Conservation (phyloP, 35 echinoderm and acorn worm species). For the Antedon bifida region DNA sequence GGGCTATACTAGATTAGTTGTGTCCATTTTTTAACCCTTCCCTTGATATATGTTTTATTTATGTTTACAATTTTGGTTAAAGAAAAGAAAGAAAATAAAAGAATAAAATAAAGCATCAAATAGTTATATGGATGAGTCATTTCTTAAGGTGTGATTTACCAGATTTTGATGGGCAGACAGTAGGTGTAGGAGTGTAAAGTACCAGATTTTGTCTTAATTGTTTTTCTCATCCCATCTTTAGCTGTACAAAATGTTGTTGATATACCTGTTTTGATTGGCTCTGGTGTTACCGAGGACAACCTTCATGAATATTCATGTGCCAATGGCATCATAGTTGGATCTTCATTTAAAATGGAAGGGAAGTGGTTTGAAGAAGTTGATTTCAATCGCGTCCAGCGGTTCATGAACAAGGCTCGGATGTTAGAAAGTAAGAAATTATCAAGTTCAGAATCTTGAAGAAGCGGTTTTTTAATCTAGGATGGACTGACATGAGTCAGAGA, state of each 20-base stretch:
- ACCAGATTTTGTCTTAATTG: constrained; percentile 1
- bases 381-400: constrained; percentile 28
- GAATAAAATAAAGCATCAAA: not conserved
- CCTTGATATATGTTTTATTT: too few relatives aligned
- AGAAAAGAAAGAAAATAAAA: not conserved
- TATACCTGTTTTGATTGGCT: constrained; percentile 79
- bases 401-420: constrained; percentile 44
- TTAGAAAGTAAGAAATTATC: constrained; percentile 14
- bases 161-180: not conserved
- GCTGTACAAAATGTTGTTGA: constrained; percentile 51
- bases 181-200: too few relatives aligned
- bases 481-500: too few relatives aligned
- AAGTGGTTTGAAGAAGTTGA: constrained; percentile 52
- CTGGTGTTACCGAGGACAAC: constrained; percentile 64
- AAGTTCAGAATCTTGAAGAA: too few relatives aligned
- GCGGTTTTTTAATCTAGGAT: too few relatives aligned
- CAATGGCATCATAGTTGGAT: constrained; percentile 75
- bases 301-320: constrained; percentile 42
- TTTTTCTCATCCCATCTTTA: not conserved
- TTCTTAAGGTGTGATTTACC: not conserved
- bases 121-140: not conserved
- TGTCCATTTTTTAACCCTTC: too few relatives aligned
- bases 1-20: too few relatives aligned
- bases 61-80: too few relatives aligned
- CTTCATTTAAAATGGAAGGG: constrained; percentile 60